Evolutionary conservation across 2,888 invertebrate species (phyloP).

Genomic region (Cinara cedri): DNA sequence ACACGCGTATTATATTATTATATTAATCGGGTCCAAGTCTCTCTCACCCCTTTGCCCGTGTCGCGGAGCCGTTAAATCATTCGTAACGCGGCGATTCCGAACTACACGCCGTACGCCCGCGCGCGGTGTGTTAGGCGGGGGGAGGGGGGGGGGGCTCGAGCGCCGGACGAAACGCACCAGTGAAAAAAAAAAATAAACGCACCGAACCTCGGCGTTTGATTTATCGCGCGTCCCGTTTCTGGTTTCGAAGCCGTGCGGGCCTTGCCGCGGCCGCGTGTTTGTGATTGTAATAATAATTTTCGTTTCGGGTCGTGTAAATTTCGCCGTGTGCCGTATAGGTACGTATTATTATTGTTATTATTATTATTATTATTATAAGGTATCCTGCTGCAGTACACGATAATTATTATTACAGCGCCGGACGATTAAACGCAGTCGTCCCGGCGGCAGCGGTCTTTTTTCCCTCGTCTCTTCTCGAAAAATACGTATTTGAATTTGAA

Average conservation of each 20-base stretch:
- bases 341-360: too few species aligned
- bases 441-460: too few species aligned
- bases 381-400: not conserved
- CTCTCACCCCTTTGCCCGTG: constrained; percentile 1
- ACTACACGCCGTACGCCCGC: not conserved
- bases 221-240: constrained; percentile 24
- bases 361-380: too few species aligned
- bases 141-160: not conserved
- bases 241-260: not conserved
- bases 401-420: too few species aligned
- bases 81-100: constrained; percentile 47
- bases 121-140: not conserved
- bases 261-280: not conserved
- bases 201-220: constrained; percentile 34
- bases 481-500: too few species aligned
- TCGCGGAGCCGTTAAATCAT: constrained; percentile 50
- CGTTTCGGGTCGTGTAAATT: too few species aligned
- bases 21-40: constrained; percentile 49
- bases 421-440: too few species aligned
- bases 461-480: too few species aligned
- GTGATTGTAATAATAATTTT: constrained; percentile 41
- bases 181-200: too few species aligned
- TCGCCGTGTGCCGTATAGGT: too few species aligned
- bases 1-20: too few species aligned
- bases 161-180: too few species aligned